Evolutionary conservation across 2,888 invertebrate genomes (phyloP), one percentile per base, ranked within the genome.

Genomic region (Hirtodrosophila duncani): DNA sequence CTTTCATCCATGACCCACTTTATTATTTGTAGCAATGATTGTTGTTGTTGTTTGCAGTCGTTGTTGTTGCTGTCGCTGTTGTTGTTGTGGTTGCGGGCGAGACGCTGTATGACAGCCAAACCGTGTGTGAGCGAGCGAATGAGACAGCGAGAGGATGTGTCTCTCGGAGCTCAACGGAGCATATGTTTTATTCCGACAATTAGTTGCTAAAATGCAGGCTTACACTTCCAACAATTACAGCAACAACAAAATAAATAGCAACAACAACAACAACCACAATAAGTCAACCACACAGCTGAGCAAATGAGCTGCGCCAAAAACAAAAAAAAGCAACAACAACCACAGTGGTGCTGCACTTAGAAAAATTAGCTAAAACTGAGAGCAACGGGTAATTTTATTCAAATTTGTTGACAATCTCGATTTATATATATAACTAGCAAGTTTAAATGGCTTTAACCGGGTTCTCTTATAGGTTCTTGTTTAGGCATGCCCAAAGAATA

Each of bases 1-100:
- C 84, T 84, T 84, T 84, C 83, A 84, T 81, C 84, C 83, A 75
- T 84, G 83, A 84, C 83, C 84, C 82, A 84, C 82, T 83, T 83
- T 82, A 79, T 74, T 69, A 80, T 72, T 80, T 80, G 78, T 80
- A 72, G 80, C 80, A 60, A 80, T 60, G 52, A 77, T 68, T 72
- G 60, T 51, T 39, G 37, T 33, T 36, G 53, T n/a, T n/a, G n/a
- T n/a, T n/a, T n/a, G n/a, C n/a, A n/a, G n/a, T 31, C n/a, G 18
- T 16, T 30, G 30, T 14, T 18, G 17, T 10, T 38, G 38, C 9
- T 17, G 26, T 27, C 9, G 24, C n/a, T 38, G 38, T 10, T 36
- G 36, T 10, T 23, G 36, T 8, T 23, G 24, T 16, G 37, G n/a
- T n/a, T n/a, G n/a, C n/a, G n/a, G n/a, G n/a, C n/a, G n/a, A n/a